Conservation (phyloP, 2,113 vertebrate species). For the Campylomormyrus numenius region DNA sequence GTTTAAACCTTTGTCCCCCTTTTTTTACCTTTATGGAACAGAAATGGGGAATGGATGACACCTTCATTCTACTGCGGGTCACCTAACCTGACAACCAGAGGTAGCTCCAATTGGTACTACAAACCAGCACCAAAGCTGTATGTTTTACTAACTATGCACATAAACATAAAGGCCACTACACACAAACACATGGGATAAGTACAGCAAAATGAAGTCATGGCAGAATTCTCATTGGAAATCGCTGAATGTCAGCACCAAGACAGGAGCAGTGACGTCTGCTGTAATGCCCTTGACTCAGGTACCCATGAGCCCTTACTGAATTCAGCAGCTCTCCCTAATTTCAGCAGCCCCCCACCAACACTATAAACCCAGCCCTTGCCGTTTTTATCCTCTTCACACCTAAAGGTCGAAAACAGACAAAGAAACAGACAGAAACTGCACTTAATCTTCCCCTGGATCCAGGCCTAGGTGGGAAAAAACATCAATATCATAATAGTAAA, state of each 20-base stretch:
- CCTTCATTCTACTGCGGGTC: neutral
- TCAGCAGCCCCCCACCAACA: neutral
- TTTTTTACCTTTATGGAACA: too few species aligned
- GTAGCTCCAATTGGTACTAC: neutral
- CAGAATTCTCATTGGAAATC: neutral
- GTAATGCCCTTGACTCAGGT: neutral
- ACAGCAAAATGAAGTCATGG: neutral
- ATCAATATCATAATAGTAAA: constrained; percentile 19
- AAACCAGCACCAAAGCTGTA: neutral
- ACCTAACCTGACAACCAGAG: neutral
- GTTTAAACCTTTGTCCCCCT: too few species aligned
- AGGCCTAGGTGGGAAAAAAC: constrained; percentile 7
- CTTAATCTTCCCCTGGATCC: neutral
- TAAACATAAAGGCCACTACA: neutral
- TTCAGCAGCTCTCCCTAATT: neutral
- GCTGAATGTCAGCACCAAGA: neutral
- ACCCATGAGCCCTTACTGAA: constrained; percentile 3
- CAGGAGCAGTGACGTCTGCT: neutral
- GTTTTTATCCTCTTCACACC: constrained; percentile 12
- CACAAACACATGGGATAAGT: neutral
- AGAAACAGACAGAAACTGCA: constrained; percentile 15
- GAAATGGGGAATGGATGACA: neutral
- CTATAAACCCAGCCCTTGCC: neutral
- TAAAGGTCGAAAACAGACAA: constrained; percentile 10
- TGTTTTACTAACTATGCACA: neutral